Evolutionary conservation across 2,113 vertebrate species (phyloP), one percentile per base, ranked within the genome.

Genomic region (Caloenas nicobarica): DNA sequence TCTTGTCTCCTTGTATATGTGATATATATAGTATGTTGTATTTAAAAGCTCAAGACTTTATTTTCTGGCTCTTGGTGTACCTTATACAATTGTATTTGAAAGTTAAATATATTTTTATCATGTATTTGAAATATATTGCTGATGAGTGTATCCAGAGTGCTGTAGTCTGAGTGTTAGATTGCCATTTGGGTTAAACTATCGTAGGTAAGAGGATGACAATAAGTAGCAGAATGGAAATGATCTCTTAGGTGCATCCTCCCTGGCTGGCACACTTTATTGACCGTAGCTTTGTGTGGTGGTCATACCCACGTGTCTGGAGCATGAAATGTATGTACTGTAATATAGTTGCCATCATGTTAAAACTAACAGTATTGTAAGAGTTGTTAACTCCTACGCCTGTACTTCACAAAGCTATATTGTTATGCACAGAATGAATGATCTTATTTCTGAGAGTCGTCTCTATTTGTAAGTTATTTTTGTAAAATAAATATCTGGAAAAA

Each of bases 381-480:
- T 38, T 57, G 62, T 91, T 84, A 84, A 84, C 69, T 74, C 60
- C 93, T 65, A 28, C 53, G 19, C 33, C 60, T 5, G 2, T 77
- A 5, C 82, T 94, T 92, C 73, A 86, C 91, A 17, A 23, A 50
- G 42, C 81, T 91, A 73, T 93, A 85, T 77, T 57, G 33, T 71
- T 56, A 36, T 83, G 94, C 92, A 72, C 93, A 87, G 93, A 91
- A 46, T 61, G 92, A 93, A 64, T 93, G 88, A 77, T 79, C 74
- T 57, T 40, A 40, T 71, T 93, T 90, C 88, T 73, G 82, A 97
- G 93, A 91, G 80, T 93, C 93, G 79, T 94, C 87, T 87, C 78
- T 54, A 91, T 96, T 96, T 98, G 98, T 98, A 98, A 98, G 93
- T 98, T 98, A 98, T 98, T 98, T 97, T 98, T 97, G 80, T 97